Base-by-base conservation (phyloP, 2,888 invertebrate species). In the Polia nebulosa region DNA sequence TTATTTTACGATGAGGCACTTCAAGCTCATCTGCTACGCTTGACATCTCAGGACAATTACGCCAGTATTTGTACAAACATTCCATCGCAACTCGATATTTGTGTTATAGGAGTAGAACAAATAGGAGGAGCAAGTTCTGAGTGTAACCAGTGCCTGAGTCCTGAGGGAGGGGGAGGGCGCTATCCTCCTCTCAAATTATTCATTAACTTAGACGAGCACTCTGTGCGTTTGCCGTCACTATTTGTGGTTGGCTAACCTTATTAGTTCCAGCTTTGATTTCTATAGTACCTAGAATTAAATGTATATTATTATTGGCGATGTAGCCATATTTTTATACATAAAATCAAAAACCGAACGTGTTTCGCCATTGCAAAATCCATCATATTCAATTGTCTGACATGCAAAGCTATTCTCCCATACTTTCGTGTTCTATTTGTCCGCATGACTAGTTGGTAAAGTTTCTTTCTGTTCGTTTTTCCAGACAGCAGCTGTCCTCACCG, bases 401-500 rank as follows among this genome's bases (percentile, higher is more conserved):
- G 20, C 9, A 59, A 3, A 72, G 20, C n/a, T 52, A 13, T 44
- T 44, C 7, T 17, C n/a, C 20, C 11, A 65, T 36, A 52, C 32
- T 61, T 36, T 7, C 3, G 22, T 63, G 20, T 61, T 70, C 34
- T 32, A 49, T 60, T 61, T 41, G 57, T 72, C 27, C 55, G 68
- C 49, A 63, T 69, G 71, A 65, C 67, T 71, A 58, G 65, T 60
- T 58, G 51, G 49, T 77, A 70, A 76, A 72, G 52, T 71, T 63
- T 80, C 45, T 77, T 71, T 81, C 67, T 83, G 27, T 81, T 75
- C 69, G 17, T 82, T 89, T 88, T 89, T 93, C 73, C 92, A 92
- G 94, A 87, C 79, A 88, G 85, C 82, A 89, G 88, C 88, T 86
- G 89, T 85, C 88, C 87, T 72, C 88, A 87, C 73, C 89, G 90